Evolutionary conservation across 1,140 invertebrate genomes (phyloP).

Genomic region (Phthorimaea operculella): DNA sequence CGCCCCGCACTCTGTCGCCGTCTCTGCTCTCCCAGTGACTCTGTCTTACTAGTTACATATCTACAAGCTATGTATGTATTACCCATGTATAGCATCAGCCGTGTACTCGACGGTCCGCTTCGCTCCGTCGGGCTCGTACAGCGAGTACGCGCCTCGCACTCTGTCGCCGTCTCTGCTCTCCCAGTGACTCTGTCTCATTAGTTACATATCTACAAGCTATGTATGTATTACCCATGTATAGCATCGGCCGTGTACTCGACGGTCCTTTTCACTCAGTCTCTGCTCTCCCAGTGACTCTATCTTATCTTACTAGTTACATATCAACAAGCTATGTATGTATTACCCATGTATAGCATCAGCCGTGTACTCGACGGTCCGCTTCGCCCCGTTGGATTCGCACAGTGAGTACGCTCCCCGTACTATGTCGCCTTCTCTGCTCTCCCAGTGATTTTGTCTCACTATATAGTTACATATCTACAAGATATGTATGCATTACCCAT

Average conservation of each 20-base stretch:
- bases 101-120: conserved; percentile 68
- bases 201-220: no score
- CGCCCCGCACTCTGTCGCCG: conserved; percentile 70
- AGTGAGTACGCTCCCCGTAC: conserved; percentile 70
- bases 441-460: conserved; percentile 69
- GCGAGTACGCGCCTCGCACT: conserved; percentile 69
- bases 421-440: conserved; percentile 69
- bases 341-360: conserved; percentile 66
- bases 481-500: no score
- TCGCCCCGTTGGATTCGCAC: conserved; percentile 70
- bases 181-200: conserved; percentile 70
- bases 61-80: no score
- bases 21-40: conserved; percentile 69
- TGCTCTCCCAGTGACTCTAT: no score
- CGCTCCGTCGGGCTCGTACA: conserved; percentile 71
- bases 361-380: no score
- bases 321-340: no score
- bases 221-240: conserved; percentile 65
- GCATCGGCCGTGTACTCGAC: conserved; percentile 69
- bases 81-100: conserved; percentile 67
- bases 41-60: no score
- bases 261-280: no score
- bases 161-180: conserved; percentile 70
- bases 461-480: no score
- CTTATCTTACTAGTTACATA: no score